These are phyloP conservation scores for Cantharis flavilabris DNA, from an alignment of 2,888 invertebrate species.

Conservation along the genomic window DNA sequence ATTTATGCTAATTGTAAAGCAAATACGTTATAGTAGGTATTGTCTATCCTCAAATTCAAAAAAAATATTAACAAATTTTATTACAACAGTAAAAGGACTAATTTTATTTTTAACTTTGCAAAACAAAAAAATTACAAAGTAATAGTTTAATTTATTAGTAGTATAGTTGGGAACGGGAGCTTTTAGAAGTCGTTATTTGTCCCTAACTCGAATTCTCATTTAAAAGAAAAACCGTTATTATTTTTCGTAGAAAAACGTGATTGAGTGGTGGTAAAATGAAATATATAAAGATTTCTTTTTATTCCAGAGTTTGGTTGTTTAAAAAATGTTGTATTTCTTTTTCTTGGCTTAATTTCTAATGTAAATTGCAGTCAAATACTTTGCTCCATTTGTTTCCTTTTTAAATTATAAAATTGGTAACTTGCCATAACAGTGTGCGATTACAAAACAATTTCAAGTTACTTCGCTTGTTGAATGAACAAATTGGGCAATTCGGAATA, in stretches of 20 bases:
- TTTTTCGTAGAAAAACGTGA: not conserved
- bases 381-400: not conserved
- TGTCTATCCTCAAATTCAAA: not conserved
- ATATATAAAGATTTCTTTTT: not conserved
- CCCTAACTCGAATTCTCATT: not conserved
- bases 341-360: not conserved
- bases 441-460: not conserved
- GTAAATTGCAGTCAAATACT: not conserved
- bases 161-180: not conserved
- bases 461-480: not conserved
- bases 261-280: not conserved
- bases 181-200: not conserved
- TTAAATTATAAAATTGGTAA: not conserved
- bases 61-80: too few species aligned
- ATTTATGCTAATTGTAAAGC: constrained; percentile 40
- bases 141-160: not conserved
- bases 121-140: too few species aligned
- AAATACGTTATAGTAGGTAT: constrained; percentile 26
- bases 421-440: not conserved
- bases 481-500: not conserved
- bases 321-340: not conserved
- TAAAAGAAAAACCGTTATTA: not conserved
- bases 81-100: not conserved
- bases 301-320: not conserved
- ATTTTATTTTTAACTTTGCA: not conserved